These are phyloP conservation scores for Euphydryas editha DNA, from an alignment of 2,888 invertebrate genomes.

Conservation along the genomic window DNA sequence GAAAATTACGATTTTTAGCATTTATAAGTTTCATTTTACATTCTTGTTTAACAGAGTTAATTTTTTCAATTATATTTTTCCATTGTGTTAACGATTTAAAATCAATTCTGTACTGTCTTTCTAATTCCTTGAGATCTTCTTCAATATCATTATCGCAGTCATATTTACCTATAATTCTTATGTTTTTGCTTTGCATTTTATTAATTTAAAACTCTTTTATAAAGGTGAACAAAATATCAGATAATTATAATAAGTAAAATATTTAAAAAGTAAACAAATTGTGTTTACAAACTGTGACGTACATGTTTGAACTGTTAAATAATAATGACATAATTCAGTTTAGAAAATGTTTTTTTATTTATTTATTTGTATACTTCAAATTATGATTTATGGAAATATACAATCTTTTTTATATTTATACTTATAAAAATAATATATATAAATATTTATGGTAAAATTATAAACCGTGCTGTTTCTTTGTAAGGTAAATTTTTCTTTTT, in stretches of 20 bases:
- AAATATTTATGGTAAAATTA: no score
- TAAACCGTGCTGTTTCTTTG: neutral
- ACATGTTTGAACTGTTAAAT: neutral
- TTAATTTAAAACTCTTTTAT: conserved; percentile 41
- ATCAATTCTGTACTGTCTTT: conserved; percentile 59
- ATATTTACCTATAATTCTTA: conserved; percentile 58
- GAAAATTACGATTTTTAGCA: conserved; percentile 55
- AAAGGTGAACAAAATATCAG: neutral
- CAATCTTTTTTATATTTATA: neutral
- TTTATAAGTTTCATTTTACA: conserved; percentile 57
- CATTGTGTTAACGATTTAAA: conserved; percentile 62
- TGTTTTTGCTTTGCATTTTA: conserved; percentile 53
- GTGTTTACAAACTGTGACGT: neutral
- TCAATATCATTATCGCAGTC: conserved; percentile 56
- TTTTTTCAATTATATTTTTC: conserved; percentile 58
- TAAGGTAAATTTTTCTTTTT: neutral
- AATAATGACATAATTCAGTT: neutral
- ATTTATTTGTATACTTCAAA: neutral
- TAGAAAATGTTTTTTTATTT: neutral
- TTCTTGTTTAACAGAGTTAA: conserved; percentile 54
- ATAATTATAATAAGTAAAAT: conserved; percentile 20
- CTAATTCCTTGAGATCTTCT: conserved; percentile 58
- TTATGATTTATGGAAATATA: neutral
- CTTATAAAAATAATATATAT: no score
- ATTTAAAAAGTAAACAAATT: conserved; percentile 3